Conservation (phyloP, 1,140 invertebrate genomes). For the Drosophila elegans region DNA sequence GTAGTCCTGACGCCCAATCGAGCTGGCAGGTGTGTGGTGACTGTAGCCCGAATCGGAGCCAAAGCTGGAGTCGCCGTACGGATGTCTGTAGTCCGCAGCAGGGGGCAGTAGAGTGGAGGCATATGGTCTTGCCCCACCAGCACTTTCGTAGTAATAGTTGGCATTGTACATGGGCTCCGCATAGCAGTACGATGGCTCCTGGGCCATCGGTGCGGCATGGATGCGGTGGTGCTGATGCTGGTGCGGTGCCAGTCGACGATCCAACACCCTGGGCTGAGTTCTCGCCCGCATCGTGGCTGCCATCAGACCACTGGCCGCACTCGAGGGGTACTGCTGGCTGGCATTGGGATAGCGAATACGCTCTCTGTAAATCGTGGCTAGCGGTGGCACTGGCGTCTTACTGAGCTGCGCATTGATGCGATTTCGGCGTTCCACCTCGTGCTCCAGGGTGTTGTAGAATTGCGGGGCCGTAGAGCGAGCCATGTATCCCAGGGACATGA, state of each 20-base stretch:
- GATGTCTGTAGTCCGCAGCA: constrained; percentile 61
- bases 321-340: constrained; percentile 66
- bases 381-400: constrained; percentile 46
- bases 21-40: constrained; percentile 87
- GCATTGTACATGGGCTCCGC: constrained; percentile 87
- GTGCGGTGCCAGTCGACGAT: constrained; percentile 85
- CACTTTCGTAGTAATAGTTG: constrained; percentile 88
- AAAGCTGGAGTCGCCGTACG: constrained; percentile 86
- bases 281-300: constrained; percentile 73
- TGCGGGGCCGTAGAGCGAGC: constrained; percentile 66
- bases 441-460: constrained; percentile 80
- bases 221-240: constrained; percentile 74
- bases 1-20: constrained; percentile 77
- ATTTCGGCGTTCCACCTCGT: constrained; percentile 80
- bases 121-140: constrained; percentile 74
- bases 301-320: constrained; percentile 59
- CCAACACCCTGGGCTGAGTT: constrained; percentile 86
- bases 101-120: constrained; percentile 62
- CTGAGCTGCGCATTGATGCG: constrained; percentile 82
- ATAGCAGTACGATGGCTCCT: constrained; percentile 77
- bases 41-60: constrained; percentile 90
- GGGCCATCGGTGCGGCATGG: constrained; percentile 54
- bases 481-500: constrained; percentile 80
- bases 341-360: constrained; percentile 67
- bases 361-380: constrained; percentile 80